These are phyloP conservation scores for Salvelinus namaycush DNA, from an alignment of 2,113 vertebrate species.

Conservation along the genomic window DNA sequence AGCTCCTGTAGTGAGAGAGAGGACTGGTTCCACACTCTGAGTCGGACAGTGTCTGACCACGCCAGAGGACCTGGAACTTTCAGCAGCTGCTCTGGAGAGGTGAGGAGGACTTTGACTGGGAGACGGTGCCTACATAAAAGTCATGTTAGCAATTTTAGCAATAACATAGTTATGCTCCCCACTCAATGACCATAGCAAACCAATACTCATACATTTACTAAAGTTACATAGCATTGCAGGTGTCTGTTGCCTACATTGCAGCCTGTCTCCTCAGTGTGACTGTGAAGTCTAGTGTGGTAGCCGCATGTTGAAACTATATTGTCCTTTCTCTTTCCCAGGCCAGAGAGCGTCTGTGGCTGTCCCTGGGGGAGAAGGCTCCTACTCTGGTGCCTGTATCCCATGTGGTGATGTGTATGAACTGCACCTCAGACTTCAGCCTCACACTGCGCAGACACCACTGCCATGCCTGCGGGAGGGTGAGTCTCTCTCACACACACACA, in stretches of 20 bases:
- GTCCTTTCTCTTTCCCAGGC: constrained; percentile 62
- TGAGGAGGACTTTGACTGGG: constrained; percentile 26
- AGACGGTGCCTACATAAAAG: background rate
- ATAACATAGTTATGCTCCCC: background rate
- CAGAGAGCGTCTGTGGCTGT: constrained; percentile 81
- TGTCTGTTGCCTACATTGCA: too few relatives aligned
- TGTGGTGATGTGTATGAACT: constrained; percentile 98
- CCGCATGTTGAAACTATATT: background rate
- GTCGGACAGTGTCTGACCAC: constrained; percentile 82
- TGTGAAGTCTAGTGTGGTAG: background rate
- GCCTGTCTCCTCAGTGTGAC: background rate
- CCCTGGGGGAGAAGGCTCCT: constrained; percentile 88
- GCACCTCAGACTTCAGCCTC: constrained; percentile 91
- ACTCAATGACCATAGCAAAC: background rate
- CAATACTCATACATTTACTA: background rate
- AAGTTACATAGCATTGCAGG: background rate
- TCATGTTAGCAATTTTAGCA: background rate
- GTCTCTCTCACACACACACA: constrained; percentile 25
- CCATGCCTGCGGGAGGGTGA: constrained; percentile 94
- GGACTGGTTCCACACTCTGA: constrained; percentile 92
- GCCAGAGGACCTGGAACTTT: constrained; percentile 69
- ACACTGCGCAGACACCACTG: constrained; percentile 92
- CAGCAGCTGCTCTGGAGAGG: constrained; percentile 64
- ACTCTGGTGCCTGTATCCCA: constrained; percentile 89
- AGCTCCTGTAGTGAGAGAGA: constrained; percentile 92